Evolutionary conservation across 1,140 invertebrate genomes (phyloP), one percentile per base, ranked within the genome.

Genomic region (Andrena cerasifolii): DNA sequence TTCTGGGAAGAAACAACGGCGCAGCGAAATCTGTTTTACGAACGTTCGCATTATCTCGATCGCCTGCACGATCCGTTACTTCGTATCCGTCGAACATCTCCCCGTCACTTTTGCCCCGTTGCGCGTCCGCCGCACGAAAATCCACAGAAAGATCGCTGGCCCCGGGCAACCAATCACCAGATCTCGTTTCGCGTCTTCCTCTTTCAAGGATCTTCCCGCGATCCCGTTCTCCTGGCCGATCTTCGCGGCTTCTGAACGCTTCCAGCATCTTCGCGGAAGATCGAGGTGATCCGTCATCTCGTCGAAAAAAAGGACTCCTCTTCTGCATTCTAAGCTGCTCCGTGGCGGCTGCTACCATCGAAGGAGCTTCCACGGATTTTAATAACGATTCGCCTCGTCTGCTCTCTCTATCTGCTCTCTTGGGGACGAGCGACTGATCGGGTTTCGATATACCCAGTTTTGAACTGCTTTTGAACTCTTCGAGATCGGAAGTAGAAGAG

Each of bases 251-350:
- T 36, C 59, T 16, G 45, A 70, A 67, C 51, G 36, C 12, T 51
- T 71, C 47, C 63, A 8, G 14, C 49, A 54, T 67, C 47, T 43
- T 81, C 28, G 61, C 66, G 62, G 75, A 82, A 82, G 80, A 79
- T 51, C 28, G 47, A 63, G 24, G 56, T 28, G 56, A 26, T 1
- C 56, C n/a, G 51, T 61, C 63, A 54, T 79, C n/a, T 4, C 10
- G 21, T 31, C 14, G 80, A 79, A 75, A 83, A 79, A 79, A 67
- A 75, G 43, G 45, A 0, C 31, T 21, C 21, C 26, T 53, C 40
- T 53, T 43, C 36, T 31, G 72, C 72, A 70, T 82, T 82, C 63
- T 68, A 12, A 51, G 53, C 58, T 36, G 24, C 31, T 16, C 56
- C 40, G 14, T 18, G n/a, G 40, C 26, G 24, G 26, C 49, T n/a